Evolutionary conservation across 2,113 vertebrate species (phyloP).

Genomic region (Blennius ocellaris): DNA sequence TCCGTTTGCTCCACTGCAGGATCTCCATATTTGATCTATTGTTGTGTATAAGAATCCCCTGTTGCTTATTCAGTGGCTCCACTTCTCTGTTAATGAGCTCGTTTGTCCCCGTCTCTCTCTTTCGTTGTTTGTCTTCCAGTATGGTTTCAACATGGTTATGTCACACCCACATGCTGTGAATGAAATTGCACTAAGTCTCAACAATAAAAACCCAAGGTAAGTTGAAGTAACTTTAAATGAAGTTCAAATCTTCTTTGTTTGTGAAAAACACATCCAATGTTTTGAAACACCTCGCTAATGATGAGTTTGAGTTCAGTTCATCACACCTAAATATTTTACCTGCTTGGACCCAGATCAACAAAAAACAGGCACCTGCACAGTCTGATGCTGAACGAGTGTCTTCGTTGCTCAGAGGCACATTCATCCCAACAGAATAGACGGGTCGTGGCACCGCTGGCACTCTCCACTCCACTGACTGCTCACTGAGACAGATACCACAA

Average conservation of each 20-base stretch:
- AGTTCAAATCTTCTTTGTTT: background rate
- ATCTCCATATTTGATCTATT: constrained; percentile 46
- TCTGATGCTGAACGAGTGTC: constrained; percentile 44
- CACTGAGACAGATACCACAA: constrained; percentile 40
- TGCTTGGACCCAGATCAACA: constrained; percentile 7
- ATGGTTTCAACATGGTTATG: constrained; percentile 99
- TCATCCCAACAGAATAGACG: constrained; percentile 53
- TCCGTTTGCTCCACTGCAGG: constrained; percentile 37
- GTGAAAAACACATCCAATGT: background rate
- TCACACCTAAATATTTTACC: background rate
- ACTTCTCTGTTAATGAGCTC: constrained; percentile 34
- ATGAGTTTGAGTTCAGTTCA: background rate
- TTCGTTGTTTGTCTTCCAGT: constrained; percentile 84
- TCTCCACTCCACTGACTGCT: constrained; percentile 51
- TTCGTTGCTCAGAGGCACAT: constrained; percentile 53
- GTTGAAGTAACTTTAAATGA: background rate
- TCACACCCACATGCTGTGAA: constrained; percentile 97
- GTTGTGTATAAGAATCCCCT: constrained; percentile 25
- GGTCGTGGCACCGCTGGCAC: constrained; percentile 55
- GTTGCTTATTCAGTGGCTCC: constrained; percentile 33
- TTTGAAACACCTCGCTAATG: background rate
- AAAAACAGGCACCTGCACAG: constrained; percentile 44
- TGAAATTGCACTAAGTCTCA: constrained; percentile 98
- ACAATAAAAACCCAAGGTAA: constrained; percentile 97
- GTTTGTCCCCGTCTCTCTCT: constrained; percentile 43